Base-by-base conservation (phyloP, 2,888 invertebrate genomes). In the Drosophila buzzatii region DNA sequence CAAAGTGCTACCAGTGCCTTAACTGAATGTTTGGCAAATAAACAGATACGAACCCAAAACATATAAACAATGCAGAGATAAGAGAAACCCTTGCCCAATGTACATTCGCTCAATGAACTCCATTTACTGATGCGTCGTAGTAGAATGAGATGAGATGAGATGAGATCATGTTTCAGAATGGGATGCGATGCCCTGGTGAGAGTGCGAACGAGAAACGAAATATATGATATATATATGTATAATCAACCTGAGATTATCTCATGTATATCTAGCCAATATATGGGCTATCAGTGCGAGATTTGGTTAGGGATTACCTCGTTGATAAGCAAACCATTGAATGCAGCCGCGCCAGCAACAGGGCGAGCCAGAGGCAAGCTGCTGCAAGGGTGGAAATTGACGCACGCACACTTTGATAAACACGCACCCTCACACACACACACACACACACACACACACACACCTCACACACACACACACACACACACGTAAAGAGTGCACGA, bases 111-210 rank as follows among this genome's bases (percentile, higher is more conserved):
- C 12, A 31, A 49, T 35, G 12, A 37, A 71, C 20, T 45, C 7
- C 79, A 70, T 85, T 82, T 61, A 47, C 67, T 27, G 31, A 47
- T 57, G 59, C 35, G 41, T 20, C 51, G 18, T 47, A 31, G 56
- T 57, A 42, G 42, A 52, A 55, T 55, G 76, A 45, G 27, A 27
- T 27, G 37, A 37, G 85, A 84, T 59, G 76, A 45, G 37, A 73
- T 69, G 71, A 88, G 86, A 84, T 84, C 86, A 81, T 78, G 51
- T 88, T 84, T 83, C 75, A 16, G 44, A 10, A 55, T 31, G 55
- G 23, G 9, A 41, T 41, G 55, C 55, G 14, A 51, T 44, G 39
- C n/a, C 47, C 23, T 44, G 1, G 8, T 5, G 14, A 14, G 33
- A 9, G 18, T 6, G 52, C 23, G 27, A 39, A 16, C n/a, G 10